Percentiles rank a stretch among this genome's conserved stretches.
Evolutionary conservation across 2,888 invertebrate genomes (phyloP).

Genomic region (Apodemia mormo): DNA sequence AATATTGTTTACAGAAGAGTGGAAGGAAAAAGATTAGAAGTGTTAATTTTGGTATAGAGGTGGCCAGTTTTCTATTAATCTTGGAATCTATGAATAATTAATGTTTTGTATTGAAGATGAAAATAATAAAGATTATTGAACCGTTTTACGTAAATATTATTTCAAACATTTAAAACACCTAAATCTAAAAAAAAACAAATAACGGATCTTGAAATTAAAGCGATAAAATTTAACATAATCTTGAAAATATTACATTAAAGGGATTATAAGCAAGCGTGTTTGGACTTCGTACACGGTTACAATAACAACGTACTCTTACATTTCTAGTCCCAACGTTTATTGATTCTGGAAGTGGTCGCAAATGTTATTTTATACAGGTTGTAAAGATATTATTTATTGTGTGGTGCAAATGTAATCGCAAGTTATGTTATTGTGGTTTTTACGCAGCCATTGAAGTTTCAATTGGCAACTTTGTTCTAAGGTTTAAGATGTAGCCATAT

Average conservation of each 20-base stretch:
- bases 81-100: too few species aligned
- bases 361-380: conserved; percentile 12
- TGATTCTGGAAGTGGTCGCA: conserved; percentile 12
- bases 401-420: conserved; percentile 15
- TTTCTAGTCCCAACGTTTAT: neutral
- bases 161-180: too few species aligned
- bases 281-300: neutral
- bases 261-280: neutral
- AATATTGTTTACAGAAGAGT: too few species aligned
- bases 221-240: too few species aligned
- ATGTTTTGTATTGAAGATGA: too few species aligned
- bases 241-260: neutral
- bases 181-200: too few species aligned
- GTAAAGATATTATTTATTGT: conserved; percentile 15
- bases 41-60: too few species aligned
- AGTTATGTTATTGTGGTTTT: neutral
- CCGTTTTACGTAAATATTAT: too few species aligned
- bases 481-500: conserved; percentile 3
- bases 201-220: too few species aligned
- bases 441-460: neutral
- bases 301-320: neutral
- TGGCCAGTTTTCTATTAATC: too few species aligned
- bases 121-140: too few species aligned
- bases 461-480: conserved; percentile 4
- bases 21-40: too few species aligned